Conservation (phyloP, 2,113 vertebrate species). For the Microcebus griseorufus region DNA sequence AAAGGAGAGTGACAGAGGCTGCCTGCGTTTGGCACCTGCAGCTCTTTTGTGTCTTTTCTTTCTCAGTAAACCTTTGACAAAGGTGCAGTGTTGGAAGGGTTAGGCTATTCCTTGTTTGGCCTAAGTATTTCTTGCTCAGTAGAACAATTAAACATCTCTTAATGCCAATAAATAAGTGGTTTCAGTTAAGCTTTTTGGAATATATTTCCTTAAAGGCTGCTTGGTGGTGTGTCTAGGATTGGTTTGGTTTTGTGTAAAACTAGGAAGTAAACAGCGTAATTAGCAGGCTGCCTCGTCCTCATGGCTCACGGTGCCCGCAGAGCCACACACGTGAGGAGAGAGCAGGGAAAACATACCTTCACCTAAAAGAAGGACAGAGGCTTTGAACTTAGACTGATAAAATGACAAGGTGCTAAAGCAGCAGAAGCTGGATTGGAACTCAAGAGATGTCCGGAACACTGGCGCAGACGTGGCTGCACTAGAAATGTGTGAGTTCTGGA, state of each 20-base stretch:
- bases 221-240: slow-evolving; percentile 16
- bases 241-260: slow-evolving; percentile 61
- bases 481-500: background rate
- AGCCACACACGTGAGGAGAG: background rate
- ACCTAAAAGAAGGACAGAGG: background rate
- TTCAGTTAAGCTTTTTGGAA: slow-evolving; percentile 49
- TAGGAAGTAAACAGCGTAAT: slow-evolving; percentile 42
- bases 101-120: slow-evolving; percentile 34
- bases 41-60: slow-evolving; percentile 33
- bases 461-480: background rate
- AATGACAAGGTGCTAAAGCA: background rate
- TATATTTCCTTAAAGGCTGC: slow-evolving; percentile 29
- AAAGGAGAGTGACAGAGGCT: background rate
- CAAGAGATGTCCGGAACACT: background rate
- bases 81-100: slow-evolving; percentile 14
- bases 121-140: slow-evolving; percentile 28
- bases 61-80: slow-evolving; percentile 57
- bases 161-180: slow-evolving; percentile 59
- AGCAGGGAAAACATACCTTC: background rate
- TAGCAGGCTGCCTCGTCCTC: background rate
- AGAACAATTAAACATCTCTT: slow-evolving; percentile 42
- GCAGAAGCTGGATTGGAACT: background rate
- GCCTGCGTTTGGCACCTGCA: background rate
- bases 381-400: background rate
- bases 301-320: background rate